Conservation (phyloP, 2,888 invertebrate species). For the Scaptomyza cyrtandrae region DNA sequence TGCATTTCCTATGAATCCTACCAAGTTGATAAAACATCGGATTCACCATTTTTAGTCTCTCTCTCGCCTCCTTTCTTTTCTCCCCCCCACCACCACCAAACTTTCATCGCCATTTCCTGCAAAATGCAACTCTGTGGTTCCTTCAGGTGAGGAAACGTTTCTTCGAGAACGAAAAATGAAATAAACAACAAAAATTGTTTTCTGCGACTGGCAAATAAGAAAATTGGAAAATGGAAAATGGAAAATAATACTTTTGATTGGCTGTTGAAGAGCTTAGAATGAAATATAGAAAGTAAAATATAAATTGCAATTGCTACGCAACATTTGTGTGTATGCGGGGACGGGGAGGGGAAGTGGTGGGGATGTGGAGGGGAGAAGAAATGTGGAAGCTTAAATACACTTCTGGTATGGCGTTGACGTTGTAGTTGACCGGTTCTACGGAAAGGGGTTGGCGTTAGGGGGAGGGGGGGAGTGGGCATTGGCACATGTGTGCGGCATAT, state of each 20-base stretch:
- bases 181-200: not conserved
- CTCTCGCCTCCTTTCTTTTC: too few relatives aligned
- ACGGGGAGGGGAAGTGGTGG: not conserved
- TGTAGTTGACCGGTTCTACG: too few relatives aligned
- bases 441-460: not conserved
- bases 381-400: constrained; percentile 4
- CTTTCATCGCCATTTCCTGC: not conserved
- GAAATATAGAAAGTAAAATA: not conserved
- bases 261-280: not conserved
- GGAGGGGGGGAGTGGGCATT: constrained; percentile 4
- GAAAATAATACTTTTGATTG: not conserved
- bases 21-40: too few relatives aligned
- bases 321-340: constrained; percentile 10
- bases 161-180: constrained; percentile 7
- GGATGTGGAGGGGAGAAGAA: constrained; percentile 6
- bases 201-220: not conserved
- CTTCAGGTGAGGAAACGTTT: not conserved
- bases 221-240: constrained; percentile 3
- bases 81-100: too few relatives aligned
- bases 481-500: constrained; percentile 60
- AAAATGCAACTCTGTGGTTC: not conserved
- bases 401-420: too few relatives aligned
- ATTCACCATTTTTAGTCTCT: too few relatives aligned
- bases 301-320: constrained; percentile 23
- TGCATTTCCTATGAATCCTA: too few relatives aligned